A percentile compares a stretch with the other conserved stretches of the same genome.
Conservation (phyloP, 2,888 invertebrate species). For the Polydrusus tereticollis region DNA sequence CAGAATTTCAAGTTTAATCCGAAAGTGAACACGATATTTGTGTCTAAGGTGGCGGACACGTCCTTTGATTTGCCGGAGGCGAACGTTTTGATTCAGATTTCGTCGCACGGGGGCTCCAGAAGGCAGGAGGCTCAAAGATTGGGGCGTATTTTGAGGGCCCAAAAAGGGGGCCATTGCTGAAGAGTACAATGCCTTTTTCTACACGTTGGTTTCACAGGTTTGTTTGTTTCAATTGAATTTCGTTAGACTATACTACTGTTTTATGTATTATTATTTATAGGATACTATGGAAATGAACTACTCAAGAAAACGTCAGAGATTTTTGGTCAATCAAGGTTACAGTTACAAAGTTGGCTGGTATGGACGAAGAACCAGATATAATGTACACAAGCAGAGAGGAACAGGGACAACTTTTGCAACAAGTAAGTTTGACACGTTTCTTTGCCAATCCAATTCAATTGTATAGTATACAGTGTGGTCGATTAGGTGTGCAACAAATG, state of each 20-base stretch:
- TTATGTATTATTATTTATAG: conserved; percentile 2
- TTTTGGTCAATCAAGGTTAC: conserved; percentile 99
- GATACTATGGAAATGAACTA: conserved; percentile 99
- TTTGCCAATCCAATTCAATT: too few relatives aligned
- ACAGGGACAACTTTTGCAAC: conserved; percentile 91
- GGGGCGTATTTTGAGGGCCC: conserved; percentile 94
- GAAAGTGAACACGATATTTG: conserved; percentile 97
- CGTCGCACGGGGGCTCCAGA: conserved; percentile 98
- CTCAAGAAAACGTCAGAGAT: conserved; percentile 96
- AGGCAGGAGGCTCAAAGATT: conserved; percentile 98
- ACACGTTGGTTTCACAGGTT: conserved; percentile 95
- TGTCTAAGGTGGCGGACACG: conserved; percentile 99
- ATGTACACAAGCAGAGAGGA: conserved; percentile 91
- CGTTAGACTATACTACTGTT: background rate
- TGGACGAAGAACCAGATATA: conserved; percentile 92
- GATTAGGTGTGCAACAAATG: too few relatives aligned
- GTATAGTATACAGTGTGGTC: too few relatives aligned
- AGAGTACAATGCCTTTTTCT: conserved; percentile 99
- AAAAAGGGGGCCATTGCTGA: conserved; percentile 97
- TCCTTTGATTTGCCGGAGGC: conserved; percentile 99
- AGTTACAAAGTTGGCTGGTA: conserved; percentile 95
- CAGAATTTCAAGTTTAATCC: conserved; percentile 99
- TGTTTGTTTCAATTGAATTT: too few relatives aligned
- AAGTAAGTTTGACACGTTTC: conserved; percentile 75
- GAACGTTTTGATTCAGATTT: conserved; percentile 98